phyloP scores from a whole-genome alignment of 1,140 invertebrate genomes.

The Aphaenogaster floridana region DNA sequence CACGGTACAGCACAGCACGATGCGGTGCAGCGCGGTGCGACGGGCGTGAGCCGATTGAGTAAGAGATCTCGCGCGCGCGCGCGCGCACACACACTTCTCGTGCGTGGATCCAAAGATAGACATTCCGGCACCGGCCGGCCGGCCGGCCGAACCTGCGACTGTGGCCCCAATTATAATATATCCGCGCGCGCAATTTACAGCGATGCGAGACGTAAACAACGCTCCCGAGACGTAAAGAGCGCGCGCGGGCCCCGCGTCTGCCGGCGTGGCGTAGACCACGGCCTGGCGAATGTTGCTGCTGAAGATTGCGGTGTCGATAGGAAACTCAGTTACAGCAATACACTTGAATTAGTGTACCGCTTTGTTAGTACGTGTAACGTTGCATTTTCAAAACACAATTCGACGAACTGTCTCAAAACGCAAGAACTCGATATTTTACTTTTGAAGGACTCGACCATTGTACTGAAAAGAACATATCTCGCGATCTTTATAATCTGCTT shows the following conservation, averaged over 20 bases:
- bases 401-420: neutral
- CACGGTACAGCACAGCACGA: conserved; percentile 24
- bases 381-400: neutral
- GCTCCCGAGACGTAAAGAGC: neutral
- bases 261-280: neutral
- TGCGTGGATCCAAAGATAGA: conserved; percentile 78
- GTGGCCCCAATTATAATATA: conserved; percentile 51
- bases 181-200: neutral
- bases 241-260: conserved; percentile 2
- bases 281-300: too few species aligned
- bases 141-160: conserved; percentile 59
- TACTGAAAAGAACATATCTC: neutral
- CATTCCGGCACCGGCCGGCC: conserved; percentile 67
- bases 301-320: neutral
- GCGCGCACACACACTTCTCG: conserved; percentile 5
- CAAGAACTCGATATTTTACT: neutral
- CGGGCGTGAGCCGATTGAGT: conserved; percentile 74
- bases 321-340: neutral
- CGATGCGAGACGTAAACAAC: conserved; percentile 69
- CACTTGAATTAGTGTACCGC: neutral
- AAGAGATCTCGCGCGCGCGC: conserved; percentile 65
- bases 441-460: neutral
- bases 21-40: conserved; percentile 1
- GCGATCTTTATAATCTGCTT: neutral
- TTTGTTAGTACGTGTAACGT: neutral